Percentiles rank a stretch among this genome's conserved stretches.
Evolutionary conservation across 2,888 invertebrate species (phyloP).

Genomic region (Halictus quadricinctus): DNA sequence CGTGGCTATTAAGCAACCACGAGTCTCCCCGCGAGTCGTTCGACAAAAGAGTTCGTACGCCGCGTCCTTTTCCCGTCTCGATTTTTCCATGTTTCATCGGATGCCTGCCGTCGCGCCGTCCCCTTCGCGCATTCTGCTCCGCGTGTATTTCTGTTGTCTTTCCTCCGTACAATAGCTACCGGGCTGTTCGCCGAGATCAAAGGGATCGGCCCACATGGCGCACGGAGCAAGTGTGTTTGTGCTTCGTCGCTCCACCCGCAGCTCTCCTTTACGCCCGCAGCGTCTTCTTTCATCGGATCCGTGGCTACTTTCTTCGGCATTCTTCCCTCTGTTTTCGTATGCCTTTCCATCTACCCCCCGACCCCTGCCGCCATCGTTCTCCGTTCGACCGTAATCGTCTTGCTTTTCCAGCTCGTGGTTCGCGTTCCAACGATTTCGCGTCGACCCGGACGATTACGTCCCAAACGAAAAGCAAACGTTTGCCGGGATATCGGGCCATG

Average conservation of each 20-base stretch:
- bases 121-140: conserved; percentile 36
- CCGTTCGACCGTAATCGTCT: neutral
- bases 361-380: neutral
- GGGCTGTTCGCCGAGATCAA: conserved; percentile 61
- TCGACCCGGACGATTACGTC: conserved; percentile 22
- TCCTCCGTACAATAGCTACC: conserved; percentile 48
- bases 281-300: conserved; percentile 6
- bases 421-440: conserved; percentile 12
- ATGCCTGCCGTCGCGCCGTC: neutral
- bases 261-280: neutral
- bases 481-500: too few relatives aligned
- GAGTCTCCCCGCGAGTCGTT: conserved; percentile 7
- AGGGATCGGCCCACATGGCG: conserved; percentile 41
- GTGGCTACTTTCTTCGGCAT: neutral
- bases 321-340: conserved; percentile 13
- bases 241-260: conserved; percentile 16
- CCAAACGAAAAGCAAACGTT: neutral
- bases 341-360: neutral
- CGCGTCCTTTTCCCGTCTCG: conserved; percentile 36
- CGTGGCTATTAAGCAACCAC: conserved; percentile 43
- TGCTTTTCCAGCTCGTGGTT: neutral
- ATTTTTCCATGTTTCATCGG: conserved; percentile 38
- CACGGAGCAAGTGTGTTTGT: conserved; percentile 37
- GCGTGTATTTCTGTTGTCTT: conserved; percentile 52
- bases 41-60: conserved; percentile 36